These are phyloP conservation scores for Enteromius paludinosus DNA, from an alignment of 2,797 vertebrate genomes.

Conservation along the genomic window DNA sequence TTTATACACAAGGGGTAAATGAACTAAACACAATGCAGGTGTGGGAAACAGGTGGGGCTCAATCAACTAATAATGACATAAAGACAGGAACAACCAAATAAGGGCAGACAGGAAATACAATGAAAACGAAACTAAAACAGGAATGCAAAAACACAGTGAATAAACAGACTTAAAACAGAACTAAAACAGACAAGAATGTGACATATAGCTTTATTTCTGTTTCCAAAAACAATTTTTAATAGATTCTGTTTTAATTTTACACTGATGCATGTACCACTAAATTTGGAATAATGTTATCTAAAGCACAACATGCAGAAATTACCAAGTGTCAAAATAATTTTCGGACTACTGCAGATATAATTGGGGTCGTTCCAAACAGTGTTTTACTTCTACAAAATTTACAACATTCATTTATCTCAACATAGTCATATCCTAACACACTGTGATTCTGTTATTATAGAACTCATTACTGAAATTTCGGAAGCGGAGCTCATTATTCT, in stretches of 20 bases:
- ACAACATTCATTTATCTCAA: slow-evolving; percentile 1
- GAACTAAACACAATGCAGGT: too few species aligned
- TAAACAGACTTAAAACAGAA: too few species aligned
- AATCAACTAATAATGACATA: too few species aligned
- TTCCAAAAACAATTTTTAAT: neutral
- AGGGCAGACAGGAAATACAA: too few species aligned
- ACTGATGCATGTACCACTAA: neutral
- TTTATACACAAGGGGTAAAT: too few species aligned
- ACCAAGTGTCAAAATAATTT: neutral
- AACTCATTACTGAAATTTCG: slow-evolving; percentile 25
- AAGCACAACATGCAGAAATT: neutral
- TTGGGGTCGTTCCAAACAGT: slow-evolving; percentile 3
- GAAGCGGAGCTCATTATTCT: neutral
- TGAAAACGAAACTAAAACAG: too few species aligned
- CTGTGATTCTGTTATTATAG: neutral
- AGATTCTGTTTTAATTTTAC: neutral
- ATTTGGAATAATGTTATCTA: neutral
- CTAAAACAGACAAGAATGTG: too few species aligned
- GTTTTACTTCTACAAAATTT: neutral
- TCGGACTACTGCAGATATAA: neutral
- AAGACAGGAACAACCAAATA: too few species aligned
- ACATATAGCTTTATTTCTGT: neutral
- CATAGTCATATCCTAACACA: slow-evolving; percentile 5
- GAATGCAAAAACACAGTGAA: too few species aligned
- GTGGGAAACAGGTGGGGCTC: too few species aligned